Evolutionary conservation across 1,140 invertebrate species (phyloP).

Genomic region (Lutraria rhynchaena): DNA sequence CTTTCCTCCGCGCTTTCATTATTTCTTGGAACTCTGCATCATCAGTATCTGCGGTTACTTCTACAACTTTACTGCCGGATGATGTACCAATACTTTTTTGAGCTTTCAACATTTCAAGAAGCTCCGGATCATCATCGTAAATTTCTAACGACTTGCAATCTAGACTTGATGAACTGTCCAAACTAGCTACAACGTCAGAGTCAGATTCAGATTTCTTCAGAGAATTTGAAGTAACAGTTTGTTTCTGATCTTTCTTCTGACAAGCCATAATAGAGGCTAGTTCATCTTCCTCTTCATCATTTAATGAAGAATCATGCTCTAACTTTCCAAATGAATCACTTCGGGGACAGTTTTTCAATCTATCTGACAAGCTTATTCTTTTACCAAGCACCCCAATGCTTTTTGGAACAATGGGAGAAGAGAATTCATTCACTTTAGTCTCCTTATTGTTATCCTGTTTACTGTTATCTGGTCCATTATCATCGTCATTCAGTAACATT

Average conservation of each 20-base stretch:
- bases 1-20: conserved; percentile 38
- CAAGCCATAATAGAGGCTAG: conserved; percentile 37
- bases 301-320: conserved; percentile 11
- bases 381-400: conserved; percentile 23
- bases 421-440: neutral
- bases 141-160: conserved; percentile 52
- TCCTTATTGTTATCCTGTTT: neutral
- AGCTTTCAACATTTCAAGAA: conserved; percentile 34
- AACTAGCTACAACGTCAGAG: neutral
- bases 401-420: conserved; percentile 5
- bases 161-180: conserved; percentile 33
- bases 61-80: conserved; percentile 3
- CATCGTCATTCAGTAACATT: conserved; percentile 71
- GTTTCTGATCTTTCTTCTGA: conserved; percentile 32
- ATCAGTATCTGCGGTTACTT: conserved; percentile 34
- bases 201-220: conserved; percentile 20
- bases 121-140: conserved; percentile 38
- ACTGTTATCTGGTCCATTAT: neutral
- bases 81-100: conserved; percentile 7
- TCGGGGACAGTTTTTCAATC: conserved; percentile 20
- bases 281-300: conserved; percentile 62
- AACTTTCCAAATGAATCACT: conserved; percentile 10
- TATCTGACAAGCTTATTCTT: conserved; percentile 31
- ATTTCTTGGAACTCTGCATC: conserved; percentile 47
- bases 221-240: neutral